phyloP scores from a whole-genome alignment of 2,797 vertebrate species.

The Characodon lateralis region DNA sequence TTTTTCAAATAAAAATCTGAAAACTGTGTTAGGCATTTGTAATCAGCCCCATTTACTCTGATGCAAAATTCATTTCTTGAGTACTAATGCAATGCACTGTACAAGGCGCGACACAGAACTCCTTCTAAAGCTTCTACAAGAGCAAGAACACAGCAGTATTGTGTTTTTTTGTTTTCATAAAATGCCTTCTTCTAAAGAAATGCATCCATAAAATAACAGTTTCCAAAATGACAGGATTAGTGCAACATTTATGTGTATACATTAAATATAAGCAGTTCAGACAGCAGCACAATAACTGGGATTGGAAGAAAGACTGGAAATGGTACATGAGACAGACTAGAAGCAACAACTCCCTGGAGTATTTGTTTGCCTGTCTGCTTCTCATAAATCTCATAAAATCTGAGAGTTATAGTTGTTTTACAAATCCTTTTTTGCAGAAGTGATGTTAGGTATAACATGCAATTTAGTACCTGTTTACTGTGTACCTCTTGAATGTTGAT shows the following conservation, averaged over 20 bases:
- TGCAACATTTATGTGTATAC: slow-evolving; percentile 10
- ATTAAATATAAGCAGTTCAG: slow-evolving; percentile 12
- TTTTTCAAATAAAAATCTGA: background rate
- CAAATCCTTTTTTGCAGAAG: background rate
- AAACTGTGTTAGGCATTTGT: background rate
- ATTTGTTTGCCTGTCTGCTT: slow-evolving; percentile 7
- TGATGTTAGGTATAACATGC: slow-evolving; percentile 7
- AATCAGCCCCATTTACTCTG: background rate
- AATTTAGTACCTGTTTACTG: background rate
- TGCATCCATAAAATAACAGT: background rate
- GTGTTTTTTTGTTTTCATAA: slow-evolving; percentile 7
- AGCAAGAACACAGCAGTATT: background rate
- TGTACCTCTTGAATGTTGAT: slow-evolving; percentile 3
- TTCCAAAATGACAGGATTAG: slow-evolving; percentile 5
- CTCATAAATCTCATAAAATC: slow-evolving; percentile 4
- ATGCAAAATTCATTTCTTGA: background rate
- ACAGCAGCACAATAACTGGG: slow-evolving; percentile 14
- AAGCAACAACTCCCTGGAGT: slow-evolving; percentile 13
- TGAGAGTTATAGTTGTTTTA: background rate
- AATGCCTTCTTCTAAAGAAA: slow-evolving; percentile 6
- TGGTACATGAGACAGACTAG: background rate
- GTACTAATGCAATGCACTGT: background rate
- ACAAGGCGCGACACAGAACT: background rate
- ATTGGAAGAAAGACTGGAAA: slow-evolving; percentile 21
- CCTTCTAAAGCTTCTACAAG: background rate